A percentile compares a stretch with the other conserved stretches of the same genome.
phyloP scores from a whole-genome alignment of 2,888 invertebrate species.

The Phyllotreta cruciferae region DNA sequence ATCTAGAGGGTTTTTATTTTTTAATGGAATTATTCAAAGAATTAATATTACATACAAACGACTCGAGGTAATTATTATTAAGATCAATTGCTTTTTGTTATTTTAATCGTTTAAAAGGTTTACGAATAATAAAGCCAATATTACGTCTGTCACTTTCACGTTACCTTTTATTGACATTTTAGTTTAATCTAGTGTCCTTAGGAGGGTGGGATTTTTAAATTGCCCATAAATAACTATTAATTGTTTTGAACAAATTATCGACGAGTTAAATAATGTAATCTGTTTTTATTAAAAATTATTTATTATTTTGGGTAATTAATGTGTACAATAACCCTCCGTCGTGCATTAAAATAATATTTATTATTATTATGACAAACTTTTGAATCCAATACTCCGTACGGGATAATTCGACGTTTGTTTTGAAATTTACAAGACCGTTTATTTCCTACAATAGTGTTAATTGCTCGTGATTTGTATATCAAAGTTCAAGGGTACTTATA shows the following conservation, averaged over 20 bases:
- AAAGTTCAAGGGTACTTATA: conserved; percentile 10
- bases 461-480: conserved; percentile 2
- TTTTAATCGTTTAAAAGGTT: too few relatives aligned
- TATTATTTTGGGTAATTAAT: background rate
- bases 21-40: too few relatives aligned
- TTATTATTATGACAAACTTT: background rate
- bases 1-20: too few relatives aligned
- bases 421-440: conserved; percentile 3
- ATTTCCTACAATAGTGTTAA: conserved; percentile 5
- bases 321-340: conserved; percentile 7
- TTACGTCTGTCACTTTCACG: too few relatives aligned
- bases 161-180: too few relatives aligned
- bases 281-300: conserved; percentile 3
- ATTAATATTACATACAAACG: too few relatives aligned
- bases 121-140: too few relatives aligned
- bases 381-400: background rate
- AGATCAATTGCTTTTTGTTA: too few relatives aligned
- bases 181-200: too few relatives aligned
- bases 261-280: background rate
- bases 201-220: conserved; percentile 10
- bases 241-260: background rate
- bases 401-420: conserved; percentile 6
- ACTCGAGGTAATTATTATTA: too few relatives aligned
- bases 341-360: conserved; percentile 9
- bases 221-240: background rate